Conservation (phyloP, 1,140 invertebrate genomes). For the Orussus abietinus region DNA sequence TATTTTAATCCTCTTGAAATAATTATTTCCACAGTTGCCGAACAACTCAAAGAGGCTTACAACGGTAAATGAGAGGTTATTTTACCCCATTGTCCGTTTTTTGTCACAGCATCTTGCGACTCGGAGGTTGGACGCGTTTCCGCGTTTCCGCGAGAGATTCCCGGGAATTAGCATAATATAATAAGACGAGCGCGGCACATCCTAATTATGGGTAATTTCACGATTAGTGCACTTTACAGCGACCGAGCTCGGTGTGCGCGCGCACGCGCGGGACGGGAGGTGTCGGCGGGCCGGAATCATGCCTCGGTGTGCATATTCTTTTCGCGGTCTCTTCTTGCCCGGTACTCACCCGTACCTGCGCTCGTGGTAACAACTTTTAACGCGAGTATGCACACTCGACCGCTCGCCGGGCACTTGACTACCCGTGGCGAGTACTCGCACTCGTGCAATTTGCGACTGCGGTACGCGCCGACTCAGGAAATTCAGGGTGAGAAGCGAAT, state of each 20-base stretch:
- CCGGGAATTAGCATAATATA: neutral
- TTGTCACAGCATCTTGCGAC: constrained; percentile 3
- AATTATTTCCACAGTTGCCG: too few species aligned
- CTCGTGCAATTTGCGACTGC: neutral
- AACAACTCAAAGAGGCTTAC: too few species aligned
- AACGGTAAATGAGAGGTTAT: too few species aligned
- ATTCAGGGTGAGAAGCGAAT: neutral
- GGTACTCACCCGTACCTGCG: constrained; percentile 6
- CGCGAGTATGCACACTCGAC: neutral
- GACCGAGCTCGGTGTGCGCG: neutral
- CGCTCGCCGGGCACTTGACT: too few species aligned
- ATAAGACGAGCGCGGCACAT: neutral
- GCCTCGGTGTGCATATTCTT: constrained; percentile 22
- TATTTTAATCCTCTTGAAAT: too few species aligned
- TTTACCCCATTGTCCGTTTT: too few species aligned
- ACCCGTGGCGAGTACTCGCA: too few species aligned
- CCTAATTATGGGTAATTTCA: neutral
- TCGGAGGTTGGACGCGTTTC: constrained; percentile 2
- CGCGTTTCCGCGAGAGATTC: neutral
- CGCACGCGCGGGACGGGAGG: constrained; percentile 9
- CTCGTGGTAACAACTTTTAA: neutral
- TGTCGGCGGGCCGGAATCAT: constrained; percentile 20
- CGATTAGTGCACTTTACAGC: neutral
- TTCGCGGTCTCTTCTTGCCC: constrained; percentile 9
- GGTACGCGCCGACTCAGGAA: neutral